Evolutionary conservation across 2,888 invertebrate species (phyloP).

Genomic region (Eilema griseolum): DNA sequence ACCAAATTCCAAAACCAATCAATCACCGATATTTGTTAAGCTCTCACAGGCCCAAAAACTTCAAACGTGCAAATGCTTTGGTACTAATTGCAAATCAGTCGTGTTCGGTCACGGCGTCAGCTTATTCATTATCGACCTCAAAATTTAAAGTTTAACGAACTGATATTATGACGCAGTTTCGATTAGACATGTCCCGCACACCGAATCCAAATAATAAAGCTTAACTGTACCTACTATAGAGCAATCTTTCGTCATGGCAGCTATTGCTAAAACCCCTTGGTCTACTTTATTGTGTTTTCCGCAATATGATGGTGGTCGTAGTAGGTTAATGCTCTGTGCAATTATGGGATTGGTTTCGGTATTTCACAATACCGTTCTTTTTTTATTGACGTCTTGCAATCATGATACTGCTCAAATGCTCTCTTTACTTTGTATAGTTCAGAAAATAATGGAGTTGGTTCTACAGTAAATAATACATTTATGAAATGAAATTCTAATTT

Average conservation of each 20-base stretch:
- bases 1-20: conserved; percentile 31
- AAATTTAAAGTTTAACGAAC: conserved; percentile 66
- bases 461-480: background rate
- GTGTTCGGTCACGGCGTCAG: conserved; percentile 59
- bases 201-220: conserved; percentile 65
- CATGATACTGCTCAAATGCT: conserved; percentile 31
- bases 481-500: too few relatives aligned
- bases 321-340: conserved; percentile 61
- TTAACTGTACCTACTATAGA: conserved; percentile 63
- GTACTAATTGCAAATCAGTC: conserved; percentile 26
- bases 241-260: conserved; percentile 61
- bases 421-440: background rate
- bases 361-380: conserved; percentile 55
- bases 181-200: conserved; percentile 58
- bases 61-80: conserved; percentile 14
- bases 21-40: conserved; percentile 44
- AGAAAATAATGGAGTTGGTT: background rate
- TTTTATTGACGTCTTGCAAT: conserved; percentile 50
- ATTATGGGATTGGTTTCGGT: conserved; percentile 59
- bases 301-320: conserved; percentile 52
- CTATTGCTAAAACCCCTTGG: conserved; percentile 57
- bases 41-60: conserved; percentile 35
- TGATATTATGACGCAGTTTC: conserved; percentile 57
- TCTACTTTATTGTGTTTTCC: conserved; percentile 51
- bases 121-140: conserved; percentile 50